A percentile compares a stretch with the other conserved stretches of the same genome.
phyloP scores from a whole-genome alignment of 64 coral and sea anemone genomes.

The Trachythela sp. region DNA sequence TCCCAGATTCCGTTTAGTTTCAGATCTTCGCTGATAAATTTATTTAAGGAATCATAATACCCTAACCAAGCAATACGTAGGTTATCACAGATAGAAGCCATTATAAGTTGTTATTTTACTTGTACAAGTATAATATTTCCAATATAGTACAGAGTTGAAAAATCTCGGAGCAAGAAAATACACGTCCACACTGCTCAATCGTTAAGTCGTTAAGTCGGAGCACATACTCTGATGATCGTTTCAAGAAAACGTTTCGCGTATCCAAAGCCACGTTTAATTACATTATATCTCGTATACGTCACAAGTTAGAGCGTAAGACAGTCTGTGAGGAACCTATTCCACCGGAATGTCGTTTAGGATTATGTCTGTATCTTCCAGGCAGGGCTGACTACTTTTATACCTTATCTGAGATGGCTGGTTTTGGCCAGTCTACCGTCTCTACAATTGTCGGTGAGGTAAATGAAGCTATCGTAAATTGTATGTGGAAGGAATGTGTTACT shows the following conservation, averaged over 20 bases:
- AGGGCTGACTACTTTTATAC: neutral
- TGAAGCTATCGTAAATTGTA: neutral
- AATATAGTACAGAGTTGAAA: no score
- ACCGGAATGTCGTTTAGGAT: neutral
- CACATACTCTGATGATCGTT: neutral
- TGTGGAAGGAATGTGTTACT: neutral
- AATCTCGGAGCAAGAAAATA: no score
- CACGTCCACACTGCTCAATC: no score
- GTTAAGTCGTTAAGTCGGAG: neutral
- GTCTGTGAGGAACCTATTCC: neutral
- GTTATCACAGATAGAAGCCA: no score
- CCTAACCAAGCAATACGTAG: no score
- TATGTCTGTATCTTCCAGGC: neutral
- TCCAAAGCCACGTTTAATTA: neutral
- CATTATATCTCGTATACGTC: neutral
- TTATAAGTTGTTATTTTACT: no score
- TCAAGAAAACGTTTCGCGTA: slow-evolving; percentile 1
- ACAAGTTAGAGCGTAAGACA: neutral
- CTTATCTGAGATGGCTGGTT: neutral
- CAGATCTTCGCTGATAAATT: no score
- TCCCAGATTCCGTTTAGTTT: no score
- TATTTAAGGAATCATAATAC: no score
- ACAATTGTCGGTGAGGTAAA: neutral
- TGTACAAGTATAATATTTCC: no score
- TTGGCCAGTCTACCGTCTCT: neutral